Evolutionary conservation across 1,140 invertebrate genomes (phyloP).

Genomic region (Lordiphosa stackelbergi): DNA sequence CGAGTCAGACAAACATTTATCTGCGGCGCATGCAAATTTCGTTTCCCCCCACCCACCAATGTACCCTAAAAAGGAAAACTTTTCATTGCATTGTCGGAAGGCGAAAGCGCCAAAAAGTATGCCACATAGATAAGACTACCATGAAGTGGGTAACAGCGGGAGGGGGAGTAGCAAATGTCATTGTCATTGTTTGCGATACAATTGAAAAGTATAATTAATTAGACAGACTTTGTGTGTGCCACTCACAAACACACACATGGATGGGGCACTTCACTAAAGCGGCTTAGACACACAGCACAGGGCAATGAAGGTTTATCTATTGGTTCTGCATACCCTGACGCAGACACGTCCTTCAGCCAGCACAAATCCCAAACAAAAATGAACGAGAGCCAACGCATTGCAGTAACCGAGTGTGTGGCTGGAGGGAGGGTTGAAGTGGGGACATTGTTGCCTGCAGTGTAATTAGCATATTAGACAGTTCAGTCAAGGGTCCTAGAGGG

Average conservation of each 20-base stretch:
- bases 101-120: slow-evolving; percentile 43
- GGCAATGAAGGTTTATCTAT: slow-evolving; percentile 3
- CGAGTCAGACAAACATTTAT: slow-evolving; percentile 50
- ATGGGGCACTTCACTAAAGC: slow-evolving; percentile 46
- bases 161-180: slow-evolving; percentile 49
- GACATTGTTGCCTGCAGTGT: slow-evolving; percentile 62
- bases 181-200: slow-evolving; percentile 71
- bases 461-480: slow-evolving; percentile 72
- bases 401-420: slow-evolving; percentile 27
- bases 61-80: slow-evolving; percentile 31
- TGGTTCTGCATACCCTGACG: slow-evolving; percentile 5
- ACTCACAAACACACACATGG: slow-evolving; percentile 2
- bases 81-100: slow-evolving; percentile 48
- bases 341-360: slow-evolving; percentile 37
- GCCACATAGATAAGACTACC: slow-evolving; percentile 54
- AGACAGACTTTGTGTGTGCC: slow-evolving; percentile 44
- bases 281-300: slow-evolving; percentile 45
- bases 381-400: slow-evolving; percentile 62
- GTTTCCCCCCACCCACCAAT: too few species aligned
- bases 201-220: slow-evolving; percentile 76
- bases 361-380: slow-evolving; percentile 59
- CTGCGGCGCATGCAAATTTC: slow-evolving; percentile 50
- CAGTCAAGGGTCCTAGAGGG: slow-evolving; percentile 34
- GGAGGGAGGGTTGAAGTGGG: not conserved
- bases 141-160: slow-evolving; percentile 34